These are phyloP conservation scores for Galeruca laticollis DNA, from an alignment of 2,888 invertebrate species.

Conservation along the genomic window DNA sequence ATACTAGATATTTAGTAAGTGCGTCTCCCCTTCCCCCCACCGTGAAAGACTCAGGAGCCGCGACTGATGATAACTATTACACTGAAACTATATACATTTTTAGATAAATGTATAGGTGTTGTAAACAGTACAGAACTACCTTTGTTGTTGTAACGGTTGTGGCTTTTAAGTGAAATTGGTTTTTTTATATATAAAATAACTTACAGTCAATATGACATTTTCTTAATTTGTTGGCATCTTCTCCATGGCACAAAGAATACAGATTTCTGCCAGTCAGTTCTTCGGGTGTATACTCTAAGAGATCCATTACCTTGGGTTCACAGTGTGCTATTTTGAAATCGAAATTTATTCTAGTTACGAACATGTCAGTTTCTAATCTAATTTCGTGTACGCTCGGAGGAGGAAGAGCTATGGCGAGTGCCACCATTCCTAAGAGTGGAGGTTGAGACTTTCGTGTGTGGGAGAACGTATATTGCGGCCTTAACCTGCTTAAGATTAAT, in stretches of 20 bases:
- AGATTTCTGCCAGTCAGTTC: constrained; percentile 94
- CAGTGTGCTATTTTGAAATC: constrained; percentile 97
- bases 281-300: constrained; percentile 93
- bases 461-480: constrained; percentile 94
- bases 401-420: constrained; percentile 94
- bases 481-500: constrained; percentile 88
- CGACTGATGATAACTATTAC: too few species aligned
- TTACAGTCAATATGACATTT: constrained; percentile 97
- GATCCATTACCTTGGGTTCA: constrained; percentile 94
- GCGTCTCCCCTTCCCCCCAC: too few species aligned
- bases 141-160: too few species aligned
- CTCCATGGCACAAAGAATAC: constrained; percentile 95
- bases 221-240: constrained; percentile 92
- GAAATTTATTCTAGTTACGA: constrained; percentile 95
- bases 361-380: constrained; percentile 94
- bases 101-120: too few species aligned
- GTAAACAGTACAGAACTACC: too few species aligned
- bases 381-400: constrained; percentile 98
- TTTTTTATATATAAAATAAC: constrained; percentile 60
- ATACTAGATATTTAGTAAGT: too few species aligned
- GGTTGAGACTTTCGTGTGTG: constrained; percentile 90
- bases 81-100: too few species aligned
- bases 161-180: background rate
- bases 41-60: too few species aligned
- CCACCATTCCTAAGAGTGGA: constrained; percentile 92